phyloP scores from a whole-genome alignment of 2,797 vertebrate species.

The Oreortyx pictus region DNA sequence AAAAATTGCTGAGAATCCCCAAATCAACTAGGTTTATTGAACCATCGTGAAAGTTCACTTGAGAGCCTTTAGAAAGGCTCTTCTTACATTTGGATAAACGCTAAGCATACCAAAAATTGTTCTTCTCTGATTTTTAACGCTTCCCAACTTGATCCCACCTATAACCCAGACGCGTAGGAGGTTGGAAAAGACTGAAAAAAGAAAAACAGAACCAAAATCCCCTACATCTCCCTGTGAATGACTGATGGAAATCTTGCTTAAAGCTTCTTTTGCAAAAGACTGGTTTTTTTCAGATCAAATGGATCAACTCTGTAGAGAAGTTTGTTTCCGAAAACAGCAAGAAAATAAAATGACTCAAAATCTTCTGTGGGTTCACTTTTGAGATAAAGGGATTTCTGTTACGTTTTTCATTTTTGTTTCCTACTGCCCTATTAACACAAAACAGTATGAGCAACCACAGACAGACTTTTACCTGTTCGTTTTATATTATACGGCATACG shows the following conservation, averaged over 20 bases:
- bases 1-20: not conserved
- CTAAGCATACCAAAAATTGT: not conserved
- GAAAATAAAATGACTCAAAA: not conserved
- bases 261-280: not conserved
- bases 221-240: not conserved
- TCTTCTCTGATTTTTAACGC: constrained; percentile 36
- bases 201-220: constrained; percentile 1
- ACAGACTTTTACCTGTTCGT: not conserved
- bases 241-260: not conserved
- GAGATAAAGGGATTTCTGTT: not conserved
- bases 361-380: not conserved
- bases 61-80: not conserved
- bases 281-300: not conserved
- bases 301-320: not conserved
- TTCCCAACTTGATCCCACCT: constrained; percentile 37
- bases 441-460: not conserved
- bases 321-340: not conserved
- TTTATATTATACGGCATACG: not conserved
- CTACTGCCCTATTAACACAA: not conserved
- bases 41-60: not conserved
- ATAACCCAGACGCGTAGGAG: constrained; percentile 36
- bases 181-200: constrained; percentile 33
- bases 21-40: constrained; percentile 15
- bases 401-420: not conserved
- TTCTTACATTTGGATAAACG: not conserved